Conservation (phyloP, 2,888 invertebrate genomes). For the Cataglyphis altisquamis region DNA sequence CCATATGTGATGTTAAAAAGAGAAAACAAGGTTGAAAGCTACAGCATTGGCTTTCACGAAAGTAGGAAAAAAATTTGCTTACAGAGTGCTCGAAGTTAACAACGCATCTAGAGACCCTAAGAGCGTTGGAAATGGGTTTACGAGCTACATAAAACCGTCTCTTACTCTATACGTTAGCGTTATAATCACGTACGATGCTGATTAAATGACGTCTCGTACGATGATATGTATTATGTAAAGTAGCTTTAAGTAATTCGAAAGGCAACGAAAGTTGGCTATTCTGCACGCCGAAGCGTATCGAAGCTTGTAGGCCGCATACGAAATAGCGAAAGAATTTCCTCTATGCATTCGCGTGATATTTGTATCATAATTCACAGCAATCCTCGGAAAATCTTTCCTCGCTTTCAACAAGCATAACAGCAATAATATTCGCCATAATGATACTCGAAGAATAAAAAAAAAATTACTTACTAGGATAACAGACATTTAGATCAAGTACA, state of each 20-base stretch:
- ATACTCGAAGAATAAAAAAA: background rate
- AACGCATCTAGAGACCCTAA: slow-evolving; percentile 25
- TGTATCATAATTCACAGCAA: slow-evolving; percentile 9
- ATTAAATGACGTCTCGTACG: slow-evolving; percentile 58
- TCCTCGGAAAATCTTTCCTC: background rate
- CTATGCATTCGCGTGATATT: background rate
- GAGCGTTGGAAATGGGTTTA: slow-evolving; percentile 35
- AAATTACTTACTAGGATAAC: background rate
- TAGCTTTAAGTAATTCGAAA: slow-evolving; percentile 65
- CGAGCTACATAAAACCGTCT: slow-evolving; percentile 50
- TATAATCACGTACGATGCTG: slow-evolving; percentile 31
- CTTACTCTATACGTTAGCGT: background rate
- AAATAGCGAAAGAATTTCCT: slow-evolving; percentile 21
- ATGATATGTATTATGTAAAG: slow-evolving; percentile 67
- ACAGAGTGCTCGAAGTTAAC: slow-evolving; percentile 28
- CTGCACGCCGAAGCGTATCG: slow-evolving; percentile 55
- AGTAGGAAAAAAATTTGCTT: slow-evolving; percentile 42
- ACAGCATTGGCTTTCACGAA: slow-evolving; percentile 34
- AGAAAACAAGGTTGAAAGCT: slow-evolving; percentile 41
- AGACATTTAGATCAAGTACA: background rate
- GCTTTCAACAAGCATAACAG: background rate
- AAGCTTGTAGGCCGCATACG: slow-evolving; percentile 24
- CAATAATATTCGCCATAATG: background rate
- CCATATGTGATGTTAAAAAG: slow-evolving; percentile 28
- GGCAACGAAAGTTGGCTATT: slow-evolving; percentile 69